phyloP scores from a whole-genome alignment of 1,140 invertebrate species.

The Caenorhabditis briggsae region DNA sequence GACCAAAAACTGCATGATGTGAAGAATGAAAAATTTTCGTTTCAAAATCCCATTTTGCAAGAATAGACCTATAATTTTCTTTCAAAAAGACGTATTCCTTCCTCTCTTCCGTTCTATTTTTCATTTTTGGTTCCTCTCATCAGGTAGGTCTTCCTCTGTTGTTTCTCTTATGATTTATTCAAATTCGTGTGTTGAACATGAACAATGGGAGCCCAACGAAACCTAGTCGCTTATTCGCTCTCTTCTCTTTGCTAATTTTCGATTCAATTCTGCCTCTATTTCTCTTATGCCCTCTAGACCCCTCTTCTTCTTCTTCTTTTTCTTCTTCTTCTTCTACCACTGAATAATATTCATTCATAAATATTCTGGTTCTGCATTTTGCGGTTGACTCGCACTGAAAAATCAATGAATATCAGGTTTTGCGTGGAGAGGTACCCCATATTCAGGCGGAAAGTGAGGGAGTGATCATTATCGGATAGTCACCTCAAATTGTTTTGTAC shows the following conservation, averaged over 20 bases:
- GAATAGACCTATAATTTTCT: neutral
- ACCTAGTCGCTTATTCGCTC: slow-evolving; percentile 7
- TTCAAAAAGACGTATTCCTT: neutral
- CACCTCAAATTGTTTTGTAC: neutral
- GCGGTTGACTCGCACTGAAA: slow-evolving; percentile 52
- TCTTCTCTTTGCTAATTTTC: slow-evolving; percentile 32
- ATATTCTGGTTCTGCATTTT: slow-evolving; percentile 52
- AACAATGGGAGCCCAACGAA: slow-evolving; percentile 11
- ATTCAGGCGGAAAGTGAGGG: no score
- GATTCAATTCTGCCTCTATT: slow-evolving; percentile 43
- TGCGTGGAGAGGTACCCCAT: neutral
- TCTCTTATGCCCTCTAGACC: neutral
- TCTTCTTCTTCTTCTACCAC: neutral
- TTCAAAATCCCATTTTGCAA: neutral
- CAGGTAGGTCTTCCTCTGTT: slow-evolving; percentile 44
- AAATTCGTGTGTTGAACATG: neutral
- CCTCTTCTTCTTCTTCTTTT: neutral
- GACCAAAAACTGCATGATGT: no score
- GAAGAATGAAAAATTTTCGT: no score
- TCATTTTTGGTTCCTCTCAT: neutral
- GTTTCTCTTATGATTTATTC: slow-evolving; percentile 49
- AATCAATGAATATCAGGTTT: slow-evolving; percentile 55
- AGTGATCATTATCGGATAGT: slow-evolving; percentile 13
- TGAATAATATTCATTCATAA: slow-evolving; percentile 45
- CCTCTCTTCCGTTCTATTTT: neutral